Evolutionary conservation across 2,113 vertebrate species (phyloP), one percentile per base, ranked within the genome.

Genomic region (Zosterops japonicus): DNA sequence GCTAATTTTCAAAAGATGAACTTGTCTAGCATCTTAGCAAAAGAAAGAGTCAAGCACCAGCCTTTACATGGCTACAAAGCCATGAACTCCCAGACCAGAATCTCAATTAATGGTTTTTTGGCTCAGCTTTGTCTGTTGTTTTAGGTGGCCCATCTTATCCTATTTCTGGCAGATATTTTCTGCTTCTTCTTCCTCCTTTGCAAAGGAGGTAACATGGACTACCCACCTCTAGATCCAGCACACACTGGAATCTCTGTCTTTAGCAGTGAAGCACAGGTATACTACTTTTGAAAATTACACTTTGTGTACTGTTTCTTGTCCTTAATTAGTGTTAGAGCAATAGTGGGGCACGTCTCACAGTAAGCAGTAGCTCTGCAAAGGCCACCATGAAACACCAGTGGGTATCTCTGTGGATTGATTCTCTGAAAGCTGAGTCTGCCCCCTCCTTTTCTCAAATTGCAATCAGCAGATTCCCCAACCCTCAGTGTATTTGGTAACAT

Each of bases 1-100:
- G 71, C 91, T 95, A 92, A 93, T 95, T 94, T 97, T 74, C 36
- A 50, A 80, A 96, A 91, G 91, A 96, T 86, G 64, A 96, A 93
- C 60, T 94, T 91, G 89, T 91, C 93, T 95, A 91, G 68, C 71
- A 29, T 93, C 82, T 92, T 90, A 78, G 70, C 16, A 41, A 81
- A 92, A 93, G 88, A 93, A 90, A 55, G 36, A 94, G 78, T 92
- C 75, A 92, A 83, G 59, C n/a, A 90, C 29, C 61, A 83, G 44
- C 60, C 46, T 67, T 86, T 47, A 76, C 41, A 18, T 29, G 70
- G 33, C 86, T 88, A 72, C 75, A 85, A 91, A 79, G 33, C 75
- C 50, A 74, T 57, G 24, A 89, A 77, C 52, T 68, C 55, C 64
- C 68, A 91, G 56, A 68, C 29, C 23, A 67, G 24, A 61, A 41